Evolutionary conservation across 2,888 invertebrate genomes (phyloP).

Genomic region (Drosophila fungiperda): DNA sequence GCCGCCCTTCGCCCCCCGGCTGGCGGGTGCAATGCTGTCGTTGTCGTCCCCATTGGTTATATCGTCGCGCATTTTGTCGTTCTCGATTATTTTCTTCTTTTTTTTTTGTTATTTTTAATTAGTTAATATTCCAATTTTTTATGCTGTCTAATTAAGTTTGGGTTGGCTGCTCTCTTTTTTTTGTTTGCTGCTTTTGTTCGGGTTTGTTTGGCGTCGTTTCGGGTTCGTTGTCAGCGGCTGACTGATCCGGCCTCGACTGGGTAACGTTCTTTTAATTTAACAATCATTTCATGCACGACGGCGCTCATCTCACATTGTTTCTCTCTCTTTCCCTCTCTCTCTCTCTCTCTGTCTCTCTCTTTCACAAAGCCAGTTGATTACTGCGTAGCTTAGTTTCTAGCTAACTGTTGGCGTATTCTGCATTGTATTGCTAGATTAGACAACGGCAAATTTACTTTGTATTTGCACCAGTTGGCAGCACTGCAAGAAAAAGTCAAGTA

Average conservation of each 20-base stretch:
- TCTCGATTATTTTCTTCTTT: neutral
- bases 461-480: slow-evolving; percentile 24
- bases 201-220: slow-evolving; percentile 50
- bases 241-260: slow-evolving; percentile 65
- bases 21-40: slow-evolving; percentile 9
- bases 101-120: slow-evolving; percentile 57
- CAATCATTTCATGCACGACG: slow-evolving; percentile 64
- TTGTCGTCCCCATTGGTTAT: slow-evolving; percentile 43
- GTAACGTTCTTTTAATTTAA: slow-evolving; percentile 78
- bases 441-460: slow-evolving; percentile 33
- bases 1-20: slow-evolving; percentile 1
- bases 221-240: slow-evolving; percentile 76
- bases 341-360: slow-evolving; percentile 3
- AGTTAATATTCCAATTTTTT: slow-evolving; percentile 72
- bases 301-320: slow-evolving; percentile 39
- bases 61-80: slow-evolving; percentile 61
- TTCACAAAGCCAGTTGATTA: slow-evolving; percentile 28
- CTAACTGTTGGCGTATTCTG: slow-evolving; percentile 27
- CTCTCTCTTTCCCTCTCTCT: slow-evolving; percentile 19
- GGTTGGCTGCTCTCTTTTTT: slow-evolving; percentile 18
- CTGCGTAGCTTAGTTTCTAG: slow-evolving; percentile 26
- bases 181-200: neutral
- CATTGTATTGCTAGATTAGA: slow-evolving; percentile 56
- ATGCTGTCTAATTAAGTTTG: slow-evolving; percentile 57
- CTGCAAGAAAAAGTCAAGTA: slow-evolving; percentile 45